These are phyloP conservation scores for Acipenser ruthenus DNA, from an alignment of 2,797 vertebrate genomes.

Conservation along the genomic window DNA sequence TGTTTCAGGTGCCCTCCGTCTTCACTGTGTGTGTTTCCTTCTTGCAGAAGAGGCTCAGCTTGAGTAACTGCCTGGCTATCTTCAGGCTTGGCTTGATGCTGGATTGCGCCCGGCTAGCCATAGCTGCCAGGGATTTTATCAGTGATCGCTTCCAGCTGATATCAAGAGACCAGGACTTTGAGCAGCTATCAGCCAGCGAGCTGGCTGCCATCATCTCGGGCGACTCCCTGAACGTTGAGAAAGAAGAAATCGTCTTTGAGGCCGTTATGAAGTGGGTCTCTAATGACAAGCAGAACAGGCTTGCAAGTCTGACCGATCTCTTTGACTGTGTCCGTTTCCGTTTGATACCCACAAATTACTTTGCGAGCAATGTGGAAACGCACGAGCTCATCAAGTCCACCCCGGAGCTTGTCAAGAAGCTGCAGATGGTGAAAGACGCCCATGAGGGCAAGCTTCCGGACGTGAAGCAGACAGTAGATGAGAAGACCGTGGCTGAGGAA, in stretches of 20 bases:
- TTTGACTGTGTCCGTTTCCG: conserved; percentile 87
- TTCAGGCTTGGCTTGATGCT: conserved; percentile 90
- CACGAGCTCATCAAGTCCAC: conserved; percentile 64
- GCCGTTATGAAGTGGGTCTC: conserved; percentile 80
- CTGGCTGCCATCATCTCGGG: conserved; percentile 80
- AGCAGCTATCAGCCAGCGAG: conserved; percentile 74
- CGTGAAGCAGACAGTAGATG: conserved; percentile 45
- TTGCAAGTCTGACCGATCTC: conserved; percentile 68
- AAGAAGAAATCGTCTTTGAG: conserved; percentile 84
- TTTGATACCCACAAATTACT: conserved; percentile 69
- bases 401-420: conserved; percentile 72
- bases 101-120: conserved; percentile 83
- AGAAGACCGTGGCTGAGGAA: conserved; percentile 32
- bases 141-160: conserved; percentile 82
- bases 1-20: conserved; percentile 95
- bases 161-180: conserved; percentile 78
- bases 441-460: conserved; percentile 75
- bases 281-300: conserved; percentile 55
- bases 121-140: conserved; percentile 83
- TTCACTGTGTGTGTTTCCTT: conserved; percentile 96
- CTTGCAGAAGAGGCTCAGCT: conserved; percentile 84
- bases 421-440: conserved; percentile 82
- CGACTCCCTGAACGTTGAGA: conserved; percentile 81
- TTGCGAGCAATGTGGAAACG: conserved; percentile 75
- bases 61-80: conserved; percentile 91